A percentile compares a stretch with the other conserved stretches of the same genome.
Evolutionary conservation across 1,140 invertebrate genomes (phyloP).

Genomic region (Macrocentrus cingulum): DNA sequence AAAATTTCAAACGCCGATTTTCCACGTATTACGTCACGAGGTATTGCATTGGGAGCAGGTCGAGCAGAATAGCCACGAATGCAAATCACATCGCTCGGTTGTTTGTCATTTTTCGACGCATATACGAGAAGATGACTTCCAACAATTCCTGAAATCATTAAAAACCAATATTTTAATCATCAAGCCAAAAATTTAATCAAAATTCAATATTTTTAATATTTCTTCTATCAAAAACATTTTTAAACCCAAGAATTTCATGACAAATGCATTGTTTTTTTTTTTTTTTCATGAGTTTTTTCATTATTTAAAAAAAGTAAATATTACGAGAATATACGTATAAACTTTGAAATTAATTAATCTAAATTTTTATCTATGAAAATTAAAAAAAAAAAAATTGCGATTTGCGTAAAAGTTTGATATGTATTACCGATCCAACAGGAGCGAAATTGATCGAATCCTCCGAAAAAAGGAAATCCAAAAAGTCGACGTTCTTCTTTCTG

Average conservation of each 20-base stretch:
- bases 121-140: conserved; percentile 47
- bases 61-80: conserved; percentile 46
- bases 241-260: too few relatives aligned
- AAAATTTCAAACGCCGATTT: conserved; percentile 51
- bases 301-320: too few relatives aligned
- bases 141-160: conserved; percentile 37
- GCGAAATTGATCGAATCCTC: conserved; percentile 32
- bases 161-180: background rate
- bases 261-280: too few relatives aligned
- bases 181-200: too few relatives aligned
- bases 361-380: too few relatives aligned
- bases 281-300: too few relatives aligned
- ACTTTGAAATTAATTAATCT: too few relatives aligned
- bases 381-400: too few relatives aligned
- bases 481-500: conserved; percentile 39
- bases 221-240: too few relatives aligned
- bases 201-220: too few relatives aligned
- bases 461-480: conserved; percentile 37
- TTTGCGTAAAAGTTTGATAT: conserved; percentile 18
- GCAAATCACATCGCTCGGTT: conserved; percentile 37
- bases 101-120: conserved; percentile 40
- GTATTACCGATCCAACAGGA: conserved; percentile 44
- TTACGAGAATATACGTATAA: too few relatives aligned
- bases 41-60: conserved; percentile 35
- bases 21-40: conserved; percentile 40